A percentile compares a stretch with the other conserved stretches of the same genome.
Evolutionary conservation across 2,113 vertebrate genomes (phyloP).

Genomic region (Planiliza haematocheilus): DNA sequence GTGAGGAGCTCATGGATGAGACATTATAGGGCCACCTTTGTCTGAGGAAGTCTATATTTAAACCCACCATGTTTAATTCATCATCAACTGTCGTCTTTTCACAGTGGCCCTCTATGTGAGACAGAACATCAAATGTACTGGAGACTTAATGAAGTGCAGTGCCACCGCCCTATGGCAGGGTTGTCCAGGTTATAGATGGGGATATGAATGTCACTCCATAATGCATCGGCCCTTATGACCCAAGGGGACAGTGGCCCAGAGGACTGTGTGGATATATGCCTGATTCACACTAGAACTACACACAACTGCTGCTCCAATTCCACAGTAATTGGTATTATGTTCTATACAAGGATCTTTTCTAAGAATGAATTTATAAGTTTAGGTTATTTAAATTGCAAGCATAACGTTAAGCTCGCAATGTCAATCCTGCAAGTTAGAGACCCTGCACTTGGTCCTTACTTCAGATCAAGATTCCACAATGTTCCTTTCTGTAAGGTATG

Average conservation of each 20-base stretch:
- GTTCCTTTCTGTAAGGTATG: neutral
- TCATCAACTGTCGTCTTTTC: conserved; percentile 29
- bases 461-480: too few species aligned
- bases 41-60: conserved; percentile 65
- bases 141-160: conserved; percentile 68
- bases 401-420: neutral
- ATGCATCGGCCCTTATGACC: conserved; percentile 28
- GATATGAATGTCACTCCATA: conserved; percentile 66
- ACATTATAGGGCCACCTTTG: conserved; percentile 41
- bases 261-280: conserved; percentile 1
- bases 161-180: conserved; percentile 48
- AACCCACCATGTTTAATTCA: conserved; percentile 70
- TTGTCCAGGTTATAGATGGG: conserved; percentile 42
- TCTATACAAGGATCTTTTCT: neutral
- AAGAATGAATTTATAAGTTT: neutral
- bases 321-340: neutral
- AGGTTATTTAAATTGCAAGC: too few species aligned
- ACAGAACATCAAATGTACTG: conserved; percentile 42
- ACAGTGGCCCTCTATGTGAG: conserved; percentile 42
- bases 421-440: neutral
- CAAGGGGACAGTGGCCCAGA: neutral
- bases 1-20: conserved; percentile 20
- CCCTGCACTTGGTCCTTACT: too few species aligned
- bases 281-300: neutral
- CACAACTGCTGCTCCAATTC: neutral